phyloP scores from a whole-genome alignment of 2,888 invertebrate genomes.

The Vesta saturnalis region DNA sequence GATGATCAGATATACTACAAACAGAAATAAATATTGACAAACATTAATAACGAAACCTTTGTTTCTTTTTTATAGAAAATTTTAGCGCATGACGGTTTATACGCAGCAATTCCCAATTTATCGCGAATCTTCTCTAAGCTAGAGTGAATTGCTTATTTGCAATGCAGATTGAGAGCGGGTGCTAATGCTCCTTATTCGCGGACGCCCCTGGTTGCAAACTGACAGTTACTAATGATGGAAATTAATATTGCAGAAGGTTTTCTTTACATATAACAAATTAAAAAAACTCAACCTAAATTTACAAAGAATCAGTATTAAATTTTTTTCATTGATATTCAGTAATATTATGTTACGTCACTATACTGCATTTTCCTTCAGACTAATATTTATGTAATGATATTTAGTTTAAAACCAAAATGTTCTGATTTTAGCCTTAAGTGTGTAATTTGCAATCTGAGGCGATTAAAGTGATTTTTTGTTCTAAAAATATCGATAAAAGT shows the following conservation, averaged over 20 bases:
- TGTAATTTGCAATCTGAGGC: too few species aligned
- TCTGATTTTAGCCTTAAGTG: too few species aligned
- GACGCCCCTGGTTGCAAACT: conserved; percentile 50
- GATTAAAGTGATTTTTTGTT: too few species aligned
- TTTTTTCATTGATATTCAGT: background rate
- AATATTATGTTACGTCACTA: background rate
- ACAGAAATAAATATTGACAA: background rate
- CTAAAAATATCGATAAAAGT: too few species aligned
- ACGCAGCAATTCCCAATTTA: conserved; percentile 54
- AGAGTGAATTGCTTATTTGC: conserved; percentile 57
- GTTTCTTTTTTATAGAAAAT: background rate
- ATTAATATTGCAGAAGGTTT: conserved; percentile 42
- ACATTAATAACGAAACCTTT: too few species aligned
- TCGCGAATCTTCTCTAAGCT: conserved; percentile 54
- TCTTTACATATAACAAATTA: conserved; percentile 32
- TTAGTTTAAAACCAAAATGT: too few species aligned
- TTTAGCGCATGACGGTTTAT: conserved; percentile 51
- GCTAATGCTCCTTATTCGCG: conserved; percentile 46
- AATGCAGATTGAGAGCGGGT: conserved; percentile 53
- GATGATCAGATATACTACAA: background rate
- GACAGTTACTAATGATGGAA: conserved; percentile 57
- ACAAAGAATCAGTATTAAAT: background rate
- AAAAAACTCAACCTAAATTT: conserved; percentile 20
- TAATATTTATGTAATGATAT: background rate
- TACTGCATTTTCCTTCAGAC: background rate